These are phyloP conservation scores for Suncus etruscus DNA, from an alignment of 2,113 vertebrate species.

Conservation along the genomic window DNA sequence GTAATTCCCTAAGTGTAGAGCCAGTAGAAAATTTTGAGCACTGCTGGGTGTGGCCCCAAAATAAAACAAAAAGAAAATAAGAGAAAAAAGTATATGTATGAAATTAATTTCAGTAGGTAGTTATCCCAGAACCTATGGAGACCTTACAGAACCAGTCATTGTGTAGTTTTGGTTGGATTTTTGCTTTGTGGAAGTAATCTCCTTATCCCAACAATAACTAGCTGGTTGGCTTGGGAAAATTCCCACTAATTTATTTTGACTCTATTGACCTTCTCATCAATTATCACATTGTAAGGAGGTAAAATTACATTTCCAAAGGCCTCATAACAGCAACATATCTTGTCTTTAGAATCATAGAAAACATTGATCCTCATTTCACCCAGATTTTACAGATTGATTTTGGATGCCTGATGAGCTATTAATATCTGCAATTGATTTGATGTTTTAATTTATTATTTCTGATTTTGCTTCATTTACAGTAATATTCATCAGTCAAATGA, in stretches of 20 bases:
- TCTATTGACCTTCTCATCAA: background rate
- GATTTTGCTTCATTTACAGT: constrained; percentile 8
- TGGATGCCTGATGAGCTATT: constrained; percentile 3
- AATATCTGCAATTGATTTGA: constrained; percentile 15
- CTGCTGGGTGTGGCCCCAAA: too few species aligned
- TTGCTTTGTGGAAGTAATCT: constrained; percentile 14
- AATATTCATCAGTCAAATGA: background rate
- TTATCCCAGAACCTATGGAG: constrained; percentile 14
- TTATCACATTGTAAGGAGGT: background rate
- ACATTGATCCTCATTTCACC: constrained; percentile 30
- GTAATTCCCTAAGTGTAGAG: too few species aligned
- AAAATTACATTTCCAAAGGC: background rate
- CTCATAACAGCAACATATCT: background rate
- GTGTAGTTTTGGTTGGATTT: background rate
- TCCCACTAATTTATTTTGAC: background rate
- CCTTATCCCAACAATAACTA: background rate
- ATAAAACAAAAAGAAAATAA: too few species aligned
- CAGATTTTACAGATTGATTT: constrained; percentile 38
- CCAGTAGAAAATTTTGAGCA: too few species aligned
- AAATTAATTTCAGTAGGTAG: constrained; percentile 21
- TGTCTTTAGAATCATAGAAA: background rate
- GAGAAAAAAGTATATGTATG: background rate
- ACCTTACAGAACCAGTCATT: background rate
- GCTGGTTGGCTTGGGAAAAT: background rate
- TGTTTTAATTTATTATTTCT: constrained; percentile 4